phyloP scores from a whole-genome alignment of 2,888 invertebrate species.

The Malthinus seriepunctatus region DNA sequence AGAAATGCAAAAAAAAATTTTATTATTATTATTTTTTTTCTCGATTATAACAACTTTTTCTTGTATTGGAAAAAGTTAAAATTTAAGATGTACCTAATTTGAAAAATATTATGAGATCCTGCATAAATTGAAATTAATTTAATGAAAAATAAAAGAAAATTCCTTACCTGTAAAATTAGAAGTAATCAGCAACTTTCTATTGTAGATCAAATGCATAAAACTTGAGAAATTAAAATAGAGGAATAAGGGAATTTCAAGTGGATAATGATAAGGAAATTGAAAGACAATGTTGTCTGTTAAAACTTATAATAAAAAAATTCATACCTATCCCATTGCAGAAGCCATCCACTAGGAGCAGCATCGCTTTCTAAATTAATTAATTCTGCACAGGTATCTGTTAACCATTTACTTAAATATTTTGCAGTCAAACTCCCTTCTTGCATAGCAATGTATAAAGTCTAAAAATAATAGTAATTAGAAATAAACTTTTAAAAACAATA shows the following conservation, averaged over 20 bases:
- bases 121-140: no score
- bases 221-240: constrained; percentile 4
- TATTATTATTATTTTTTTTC: no score
- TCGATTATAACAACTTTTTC: no score
- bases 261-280: background rate
- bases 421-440: constrained; percentile 62
- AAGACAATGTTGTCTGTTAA: constrained; percentile 2
- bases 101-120: no score
- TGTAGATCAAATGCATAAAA: constrained; percentile 2
- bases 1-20: no score
- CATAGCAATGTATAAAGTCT: constrained; percentile 70
- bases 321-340: constrained; percentile 77
- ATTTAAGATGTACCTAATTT: no score
- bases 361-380: constrained; percentile 66
- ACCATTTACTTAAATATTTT: constrained; percentile 63
- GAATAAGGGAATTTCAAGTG: background rate
- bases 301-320: constrained; percentile 41
- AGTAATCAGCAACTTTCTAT: no score
- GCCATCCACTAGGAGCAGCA: constrained; percentile 70
- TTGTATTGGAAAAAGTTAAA: no score
- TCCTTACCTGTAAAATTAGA: no score
- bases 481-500: constrained; percentile 6
- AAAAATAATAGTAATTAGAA: constrained; percentile 35
- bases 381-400: constrained; percentile 62
- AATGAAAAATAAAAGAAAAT: no score